These are phyloP conservation scores for Mormyrus lacerda DNA, from an alignment of 2,113 vertebrate species.

Conservation along the genomic window DNA sequence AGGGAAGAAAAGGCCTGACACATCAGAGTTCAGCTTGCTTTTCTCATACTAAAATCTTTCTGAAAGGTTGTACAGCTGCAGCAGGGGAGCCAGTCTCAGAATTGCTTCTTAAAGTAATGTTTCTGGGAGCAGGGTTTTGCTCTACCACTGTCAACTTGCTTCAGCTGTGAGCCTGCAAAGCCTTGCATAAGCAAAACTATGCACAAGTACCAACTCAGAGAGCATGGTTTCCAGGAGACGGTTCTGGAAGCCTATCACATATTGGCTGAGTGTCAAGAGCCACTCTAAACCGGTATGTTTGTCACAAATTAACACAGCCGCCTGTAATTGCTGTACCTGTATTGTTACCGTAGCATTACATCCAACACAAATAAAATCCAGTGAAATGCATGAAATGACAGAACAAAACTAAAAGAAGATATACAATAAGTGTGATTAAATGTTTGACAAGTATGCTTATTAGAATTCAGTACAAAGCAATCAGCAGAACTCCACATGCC, in stretches of 20 bases:
- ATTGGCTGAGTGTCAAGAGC: background rate
- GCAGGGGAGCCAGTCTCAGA: background rate
- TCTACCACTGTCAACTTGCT: background rate
- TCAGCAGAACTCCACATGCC: background rate
- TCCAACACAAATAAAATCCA: background rate
- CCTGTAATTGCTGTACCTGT: background rate
- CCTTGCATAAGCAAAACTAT: background rate
- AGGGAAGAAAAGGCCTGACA: background rate
- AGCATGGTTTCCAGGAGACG: background rate
- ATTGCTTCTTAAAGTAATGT: background rate
- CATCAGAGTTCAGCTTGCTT: conserved; percentile 4
- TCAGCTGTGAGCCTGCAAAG: background rate
- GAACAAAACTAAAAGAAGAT: background rate
- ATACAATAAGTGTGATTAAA: background rate
- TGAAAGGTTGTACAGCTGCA: background rate
- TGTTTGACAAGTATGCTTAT: background rate
- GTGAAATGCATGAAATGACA: background rate
- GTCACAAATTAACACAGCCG: background rate
- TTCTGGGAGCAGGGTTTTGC: background rate
- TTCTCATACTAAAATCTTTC: background rate
- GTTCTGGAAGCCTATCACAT: background rate
- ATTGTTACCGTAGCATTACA: background rate
- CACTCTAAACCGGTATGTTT: background rate
- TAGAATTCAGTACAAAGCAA: background rate
- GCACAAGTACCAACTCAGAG: background rate